phyloP scores from a whole-genome alignment of 1,140 invertebrate genomes.

The Bombus waltoni region DNA sequence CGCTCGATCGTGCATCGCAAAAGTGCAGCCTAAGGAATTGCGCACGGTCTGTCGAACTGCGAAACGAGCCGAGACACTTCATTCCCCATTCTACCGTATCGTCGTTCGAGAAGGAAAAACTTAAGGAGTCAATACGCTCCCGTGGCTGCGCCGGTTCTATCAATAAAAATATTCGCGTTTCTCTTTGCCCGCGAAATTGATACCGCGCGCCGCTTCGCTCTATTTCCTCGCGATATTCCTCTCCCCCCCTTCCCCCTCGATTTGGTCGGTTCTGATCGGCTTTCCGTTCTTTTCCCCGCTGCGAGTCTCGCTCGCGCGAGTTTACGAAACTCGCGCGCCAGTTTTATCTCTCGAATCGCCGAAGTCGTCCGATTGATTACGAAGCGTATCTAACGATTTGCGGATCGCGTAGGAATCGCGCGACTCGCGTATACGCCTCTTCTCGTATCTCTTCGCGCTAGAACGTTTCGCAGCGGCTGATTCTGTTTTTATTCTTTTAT shows the following conservation, averaged over 20 bases:
- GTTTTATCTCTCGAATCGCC: too few relatives aligned
- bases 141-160: neutral
- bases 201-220: neutral
- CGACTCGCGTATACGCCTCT: too few relatives aligned
- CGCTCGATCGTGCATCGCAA: conserved; percentile 26
- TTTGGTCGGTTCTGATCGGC: conserved; percentile 6
- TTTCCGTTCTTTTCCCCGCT: conserved; percentile 7
- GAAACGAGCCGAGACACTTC: conserved; percentile 56
- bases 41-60: conserved; percentile 59
- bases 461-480: too few relatives aligned
- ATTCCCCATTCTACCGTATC: conserved; percentile 9
- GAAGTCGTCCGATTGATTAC: too few relatives aligned
- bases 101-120: conserved; percentile 25
- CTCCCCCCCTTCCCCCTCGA: neutral
- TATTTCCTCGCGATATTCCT: neutral
- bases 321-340: too few relatives aligned
- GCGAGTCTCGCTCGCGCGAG: neutral
- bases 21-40: conserved; percentile 53
- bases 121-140: neutral
- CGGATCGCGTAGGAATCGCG: too few relatives aligned
- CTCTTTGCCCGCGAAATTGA: conserved; percentile 14
- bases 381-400: too few relatives aligned
- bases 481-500: too few relatives aligned
- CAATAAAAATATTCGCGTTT: conserved; percentile 37
- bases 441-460: too few relatives aligned